Evolutionary conservation across 2,888 invertebrate genomes (phyloP).

Genomic region (Druceiella hillmani): DNA sequence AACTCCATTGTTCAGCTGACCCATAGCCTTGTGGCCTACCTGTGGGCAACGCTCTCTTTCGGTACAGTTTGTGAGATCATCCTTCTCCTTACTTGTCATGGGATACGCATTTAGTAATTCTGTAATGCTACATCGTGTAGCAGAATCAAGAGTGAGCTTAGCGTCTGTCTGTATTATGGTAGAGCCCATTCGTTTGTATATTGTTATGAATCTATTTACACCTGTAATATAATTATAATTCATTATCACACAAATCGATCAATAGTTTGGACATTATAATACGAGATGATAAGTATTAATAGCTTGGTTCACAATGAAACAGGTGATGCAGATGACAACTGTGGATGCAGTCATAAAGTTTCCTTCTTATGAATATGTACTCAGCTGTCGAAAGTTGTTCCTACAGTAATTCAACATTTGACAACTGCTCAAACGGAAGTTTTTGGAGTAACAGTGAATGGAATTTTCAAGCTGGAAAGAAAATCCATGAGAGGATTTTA

Average conservation of each 20-base stretch:
- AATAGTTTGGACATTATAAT: no score
- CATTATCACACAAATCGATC: neutral
- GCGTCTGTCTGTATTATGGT: slow-evolving; percentile 64
- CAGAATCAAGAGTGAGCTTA: slow-evolving; percentile 55
- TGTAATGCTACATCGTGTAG: slow-evolving; percentile 58
- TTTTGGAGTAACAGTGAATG: no score
- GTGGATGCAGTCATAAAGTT: no score
- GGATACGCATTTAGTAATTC: slow-evolving; percentile 62
- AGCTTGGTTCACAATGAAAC: no score
- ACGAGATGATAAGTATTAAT: no score
- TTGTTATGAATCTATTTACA: slow-evolving; percentile 60
- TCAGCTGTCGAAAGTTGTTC: no score
- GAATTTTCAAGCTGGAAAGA: no score
- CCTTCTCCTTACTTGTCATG: slow-evolving; percentile 61
- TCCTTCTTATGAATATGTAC: no score
- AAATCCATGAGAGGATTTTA: no score
- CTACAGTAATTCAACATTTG: no score
- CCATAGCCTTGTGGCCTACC: slow-evolving; percentile 53
- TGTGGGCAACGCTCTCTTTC: slow-evolving; percentile 59
- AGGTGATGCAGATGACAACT: no score
- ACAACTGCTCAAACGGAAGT: no score
- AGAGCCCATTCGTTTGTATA: slow-evolving; percentile 63
- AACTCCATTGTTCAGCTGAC: slow-evolving; percentile 62
- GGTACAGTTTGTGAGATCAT: slow-evolving; percentile 61
- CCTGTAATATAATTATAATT: slow-evolving; percentile 45